Percentiles rank a stretch among this genome's conserved stretches.
Conservation (phyloP, 2,113 vertebrate genomes). For the Lynx canadensis region DNA sequence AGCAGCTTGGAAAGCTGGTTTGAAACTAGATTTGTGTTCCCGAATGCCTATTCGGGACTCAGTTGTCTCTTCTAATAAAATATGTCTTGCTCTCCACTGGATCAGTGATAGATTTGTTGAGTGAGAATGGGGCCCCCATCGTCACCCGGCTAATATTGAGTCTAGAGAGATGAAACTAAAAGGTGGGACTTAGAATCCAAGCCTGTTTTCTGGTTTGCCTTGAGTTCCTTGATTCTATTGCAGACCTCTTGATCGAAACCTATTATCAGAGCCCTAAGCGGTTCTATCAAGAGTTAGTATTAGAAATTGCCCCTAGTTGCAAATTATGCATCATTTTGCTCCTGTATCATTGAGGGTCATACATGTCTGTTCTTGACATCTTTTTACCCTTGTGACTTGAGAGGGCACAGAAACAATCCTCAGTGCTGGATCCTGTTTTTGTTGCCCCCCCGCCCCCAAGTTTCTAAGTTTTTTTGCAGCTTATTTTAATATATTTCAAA, state of each 20-base stretch:
- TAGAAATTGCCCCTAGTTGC: background rate
- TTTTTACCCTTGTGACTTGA: background rate
- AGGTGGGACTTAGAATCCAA: background rate
- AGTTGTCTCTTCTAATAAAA: conserved; percentile 38
- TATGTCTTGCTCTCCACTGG: background rate
- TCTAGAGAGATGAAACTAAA: background rate
- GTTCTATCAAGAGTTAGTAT: conserved; percentile 1
- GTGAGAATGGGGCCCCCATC: background rate
- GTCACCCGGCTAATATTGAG: background rate
- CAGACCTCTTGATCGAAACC: background rate
- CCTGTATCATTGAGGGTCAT: background rate
- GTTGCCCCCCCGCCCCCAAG: background rate
- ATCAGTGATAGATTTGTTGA: background rate
- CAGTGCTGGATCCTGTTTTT: background rate
- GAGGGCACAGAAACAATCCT: background rate
- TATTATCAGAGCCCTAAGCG: background rate
- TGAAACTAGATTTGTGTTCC: conserved; percentile 24
- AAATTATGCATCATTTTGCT: background rate
- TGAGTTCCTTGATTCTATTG: background rate
- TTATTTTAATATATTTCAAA: conserved; percentile 39
- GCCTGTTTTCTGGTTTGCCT: background rate
- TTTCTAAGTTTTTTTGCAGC: background rate
- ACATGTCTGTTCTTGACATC: background rate
- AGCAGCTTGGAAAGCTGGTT: conserved; percentile 31
- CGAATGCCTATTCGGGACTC: background rate